Base-by-base conservation (phyloP, 2,797 vertebrate genomes). In the Cichlasoma orientale region DNA sequence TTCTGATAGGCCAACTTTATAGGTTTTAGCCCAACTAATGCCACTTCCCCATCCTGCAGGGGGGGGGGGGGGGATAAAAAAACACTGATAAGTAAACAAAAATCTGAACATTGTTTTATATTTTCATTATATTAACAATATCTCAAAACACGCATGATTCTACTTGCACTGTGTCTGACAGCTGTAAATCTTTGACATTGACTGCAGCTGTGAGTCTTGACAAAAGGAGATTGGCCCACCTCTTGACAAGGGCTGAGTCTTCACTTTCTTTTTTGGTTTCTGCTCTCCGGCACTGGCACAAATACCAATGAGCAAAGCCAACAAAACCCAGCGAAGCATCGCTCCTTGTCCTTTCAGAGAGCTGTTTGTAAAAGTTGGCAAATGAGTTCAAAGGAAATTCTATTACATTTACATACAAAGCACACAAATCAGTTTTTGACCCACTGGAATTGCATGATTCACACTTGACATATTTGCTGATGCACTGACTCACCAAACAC, bases 1-100 rank as follows among this genome's bases (percentile, higher is more conserved):
- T 86, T 95, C 93, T 61, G 85, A 84, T 78, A 98, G 94, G 14
- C 94, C 97, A 68, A 96, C 96, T 82, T 97, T 95, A 25, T 97
- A 98, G 50, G 91, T 96, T 88, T 96, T 89, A 23, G 95, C 93
- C 97, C 97, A 98, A 0, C 56, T 91, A 72, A 97, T 96, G 41
- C 91, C 88, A 82, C 95, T 86, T 14, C 97, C 97, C 97, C 96
- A 98, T 21, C 97, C 97, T 98, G 75, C 44, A 75, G 44, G 12
- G 5, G 19, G 7, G 66, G 36, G 74, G 44, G 12, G 5, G 19
- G 7, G 66, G 36, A 55, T 53, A 56, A 25, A 74, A 63, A 53
- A 36, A 44, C 33, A 79, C 5, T 1, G 1, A 19, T 38, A 33
- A 21, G 23, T 55, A 29, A 68, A 13, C 3, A 36, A 38, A 1